A percentile compares a stretch with the other conserved stretches of the same genome.
These are phyloP conservation scores for Teleiodes luculella DNA, from an alignment of 2,888 invertebrate species.

Conservation along the genomic window DNA sequence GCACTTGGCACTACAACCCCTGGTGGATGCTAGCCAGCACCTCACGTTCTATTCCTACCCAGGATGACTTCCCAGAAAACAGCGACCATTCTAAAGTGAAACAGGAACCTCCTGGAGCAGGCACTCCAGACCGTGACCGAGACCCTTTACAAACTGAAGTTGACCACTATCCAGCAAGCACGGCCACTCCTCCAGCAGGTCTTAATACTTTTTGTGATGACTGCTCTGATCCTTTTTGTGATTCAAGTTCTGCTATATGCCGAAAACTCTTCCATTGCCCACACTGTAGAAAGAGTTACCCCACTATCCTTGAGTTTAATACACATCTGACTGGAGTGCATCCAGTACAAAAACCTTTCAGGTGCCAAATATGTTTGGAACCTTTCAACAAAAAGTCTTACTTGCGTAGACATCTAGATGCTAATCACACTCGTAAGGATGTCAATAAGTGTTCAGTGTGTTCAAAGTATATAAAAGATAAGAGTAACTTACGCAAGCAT, in stretches of 20 bases:
- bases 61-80: constrained; percentile 67
- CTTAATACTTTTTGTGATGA: constrained; percentile 74
- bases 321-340: constrained; percentile 75
- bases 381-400: constrained; percentile 75
- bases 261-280: constrained; percentile 75
- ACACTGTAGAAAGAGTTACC: constrained; percentile 76
- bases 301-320: constrained; percentile 74
- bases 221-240: constrained; percentile 76
- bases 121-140: constrained; percentile 53
- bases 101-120: constrained; percentile 64
- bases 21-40: constrained; percentile 78
- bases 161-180: constrained; percentile 55
- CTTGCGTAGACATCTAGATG: constrained; percentile 72
- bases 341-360: constrained; percentile 74
- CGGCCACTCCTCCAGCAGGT: constrained; percentile 64
- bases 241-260: constrained; percentile 65
- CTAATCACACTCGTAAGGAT: constrained; percentile 73
- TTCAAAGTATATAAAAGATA: constrained; percentile 77
- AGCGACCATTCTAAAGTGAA: constrained; percentile 70
- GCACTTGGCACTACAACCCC: constrained; percentile 75
- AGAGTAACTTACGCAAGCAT: constrained; percentile 75
- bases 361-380: constrained; percentile 76
- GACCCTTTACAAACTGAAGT: constrained; percentile 62
- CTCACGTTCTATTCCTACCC: constrained; percentile 64
- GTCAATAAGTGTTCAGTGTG: constrained; percentile 76